Evolutionary conservation across 2,113 vertebrate genomes (phyloP).

Genomic region (Rafetus swinhoei): DNA sequence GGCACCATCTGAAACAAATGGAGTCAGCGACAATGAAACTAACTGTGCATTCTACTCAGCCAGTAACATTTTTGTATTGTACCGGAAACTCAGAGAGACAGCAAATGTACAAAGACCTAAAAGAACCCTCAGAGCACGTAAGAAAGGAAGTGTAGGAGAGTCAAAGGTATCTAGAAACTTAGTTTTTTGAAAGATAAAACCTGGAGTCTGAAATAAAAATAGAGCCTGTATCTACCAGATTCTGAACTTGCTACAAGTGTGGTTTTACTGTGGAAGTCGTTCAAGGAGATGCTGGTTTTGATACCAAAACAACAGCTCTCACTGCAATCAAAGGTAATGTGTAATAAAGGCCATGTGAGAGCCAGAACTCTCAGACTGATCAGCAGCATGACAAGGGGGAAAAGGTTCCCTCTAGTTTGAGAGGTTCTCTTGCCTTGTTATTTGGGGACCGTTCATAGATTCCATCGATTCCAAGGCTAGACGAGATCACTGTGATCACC

Average conservation of each 20-base stretch:
- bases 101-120: conserved; percentile 16
- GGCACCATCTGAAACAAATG: conserved; percentile 26
- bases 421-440: accelerated
- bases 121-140: not conserved
- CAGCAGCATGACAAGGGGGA: not conserved
- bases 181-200: conserved; percentile 58
- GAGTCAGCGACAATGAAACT: not conserved
- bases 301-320: not conserved
- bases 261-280: conserved; percentile 72
- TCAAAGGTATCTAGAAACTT: conserved; percentile 6
- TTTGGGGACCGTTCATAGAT: not conserved
- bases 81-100: conserved; percentile 52
- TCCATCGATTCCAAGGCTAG: not conserved
- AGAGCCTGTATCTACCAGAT: conserved; percentile 69
- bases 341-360: accelerated
- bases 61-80: not conserved
- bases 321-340: not conserved
- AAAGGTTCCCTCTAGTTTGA: too few relatives aligned
- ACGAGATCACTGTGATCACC: not conserved
- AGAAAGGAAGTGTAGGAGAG: not conserved
- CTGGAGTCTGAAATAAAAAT: conserved; percentile 72
- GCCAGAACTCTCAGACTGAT: not conserved
- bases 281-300: conserved; percentile 55
- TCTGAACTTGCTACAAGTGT: conserved; percentile 70
- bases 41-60: not conserved